Percentiles rank a stretch among this genome's conserved stretches.
Conservation (phyloP, 1,140 invertebrate species). For the Temnothorax nylanderi region DNA sequence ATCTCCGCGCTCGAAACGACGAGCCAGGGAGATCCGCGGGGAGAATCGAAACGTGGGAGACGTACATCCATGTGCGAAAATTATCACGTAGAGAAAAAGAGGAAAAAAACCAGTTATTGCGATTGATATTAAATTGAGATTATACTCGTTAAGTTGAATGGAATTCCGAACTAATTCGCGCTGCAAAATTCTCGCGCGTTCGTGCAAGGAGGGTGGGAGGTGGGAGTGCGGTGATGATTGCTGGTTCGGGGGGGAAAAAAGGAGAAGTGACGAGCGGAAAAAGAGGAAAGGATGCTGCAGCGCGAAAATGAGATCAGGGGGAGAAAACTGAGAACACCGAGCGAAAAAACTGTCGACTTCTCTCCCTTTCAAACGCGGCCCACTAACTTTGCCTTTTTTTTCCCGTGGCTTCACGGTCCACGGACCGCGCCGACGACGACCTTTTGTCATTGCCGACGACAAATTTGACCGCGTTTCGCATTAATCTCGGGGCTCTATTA, state of each 20-base stretch:
- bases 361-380: constrained; percentile 52
- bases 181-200: background rate
- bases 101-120: background rate
- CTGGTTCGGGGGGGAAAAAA: background rate
- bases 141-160: background rate
- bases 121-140: constrained; percentile 29
- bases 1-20: constrained; percentile 11
- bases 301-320: constrained; percentile 76
- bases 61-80: background rate
- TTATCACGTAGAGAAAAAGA: background rate
- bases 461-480: constrained; percentile 75
- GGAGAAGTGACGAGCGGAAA: background rate
- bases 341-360: constrained; percentile 62
- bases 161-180: background rate
- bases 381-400: constrained; percentile 39
- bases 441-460: constrained; percentile 74
- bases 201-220: background rate
- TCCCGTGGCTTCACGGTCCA: constrained; percentile 43
- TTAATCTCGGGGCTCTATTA: constrained; percentile 78
- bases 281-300: background rate
- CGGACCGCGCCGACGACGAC: constrained; percentile 40
- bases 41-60: background rate
- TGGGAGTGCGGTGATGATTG: background rate
- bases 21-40: background rate
- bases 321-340: constrained; percentile 70